phyloP scores from a whole-genome alignment of 2,113 vertebrate genomes.

The Anthoscopus minutus region DNA sequence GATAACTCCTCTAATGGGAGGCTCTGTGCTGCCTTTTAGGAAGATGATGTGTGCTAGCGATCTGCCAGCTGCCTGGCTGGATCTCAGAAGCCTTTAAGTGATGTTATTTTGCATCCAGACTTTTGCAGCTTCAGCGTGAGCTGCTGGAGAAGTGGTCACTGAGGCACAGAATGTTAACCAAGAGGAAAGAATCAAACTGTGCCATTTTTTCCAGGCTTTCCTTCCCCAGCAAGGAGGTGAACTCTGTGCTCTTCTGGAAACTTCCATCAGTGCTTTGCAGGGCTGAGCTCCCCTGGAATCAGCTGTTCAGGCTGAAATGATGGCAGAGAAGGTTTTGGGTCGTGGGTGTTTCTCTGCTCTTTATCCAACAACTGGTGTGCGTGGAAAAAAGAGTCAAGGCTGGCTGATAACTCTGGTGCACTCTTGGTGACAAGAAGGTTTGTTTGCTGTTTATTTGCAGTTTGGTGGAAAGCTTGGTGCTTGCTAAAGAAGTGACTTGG shows the following conservation, averaged over 20 bases:
- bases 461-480: neutral
- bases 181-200: neutral
- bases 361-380: neutral
- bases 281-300: neutral
- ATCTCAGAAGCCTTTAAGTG: neutral
- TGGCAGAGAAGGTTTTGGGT: neutral
- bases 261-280: neutral
- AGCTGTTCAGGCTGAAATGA: neutral
- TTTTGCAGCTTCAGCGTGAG: neutral
- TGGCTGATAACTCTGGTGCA: neutral
- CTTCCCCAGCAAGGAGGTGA: neutral
- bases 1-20: neutral
- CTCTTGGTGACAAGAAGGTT: neutral
- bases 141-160: neutral
- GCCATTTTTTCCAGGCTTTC: neutral
- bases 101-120: neutral
- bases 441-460: neutral
- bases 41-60: neutral
- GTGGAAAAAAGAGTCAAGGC: neutral
- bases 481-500: neutral
- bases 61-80: neutral
- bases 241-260: neutral
- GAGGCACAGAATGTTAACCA: neutral
- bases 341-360: neutral
- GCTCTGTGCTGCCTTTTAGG: neutral